Evolutionary conservation across 2,888 invertebrate genomes (phyloP).

Genomic region (Heliconius erato): DNA sequence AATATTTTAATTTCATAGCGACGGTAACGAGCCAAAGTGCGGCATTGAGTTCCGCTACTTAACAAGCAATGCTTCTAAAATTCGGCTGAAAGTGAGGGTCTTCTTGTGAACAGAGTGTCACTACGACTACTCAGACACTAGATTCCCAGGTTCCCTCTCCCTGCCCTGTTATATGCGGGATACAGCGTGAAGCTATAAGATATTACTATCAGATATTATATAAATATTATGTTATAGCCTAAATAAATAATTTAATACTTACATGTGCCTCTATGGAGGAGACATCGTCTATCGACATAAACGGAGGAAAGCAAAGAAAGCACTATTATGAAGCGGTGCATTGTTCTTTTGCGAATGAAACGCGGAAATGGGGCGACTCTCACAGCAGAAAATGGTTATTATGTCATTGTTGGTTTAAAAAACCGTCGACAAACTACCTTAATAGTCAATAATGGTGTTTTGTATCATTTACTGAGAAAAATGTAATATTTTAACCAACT

Average conservation of each 20-base stretch:
- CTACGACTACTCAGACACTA: too few relatives aligned
- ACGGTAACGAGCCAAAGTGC: too few relatives aligned
- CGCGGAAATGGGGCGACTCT: slow-evolving; percentile 54
- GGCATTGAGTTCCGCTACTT: too few relatives aligned
- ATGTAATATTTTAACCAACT: neutral
- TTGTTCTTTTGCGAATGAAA: slow-evolving; percentile 56
- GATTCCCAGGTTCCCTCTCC: too few relatives aligned
- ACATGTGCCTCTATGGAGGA: slow-evolving; percentile 62
- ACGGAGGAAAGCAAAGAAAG: slow-evolving; percentile 55
- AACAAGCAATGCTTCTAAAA: too few relatives aligned
- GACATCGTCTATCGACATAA: slow-evolving; percentile 60
- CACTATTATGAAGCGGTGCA: slow-evolving; percentile 57
- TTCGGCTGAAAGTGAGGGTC: too few relatives aligned
- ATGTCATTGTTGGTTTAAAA: slow-evolving; percentile 31
- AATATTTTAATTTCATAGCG: too few relatives aligned
- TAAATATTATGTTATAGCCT: too few relatives aligned
- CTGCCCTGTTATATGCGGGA: too few relatives aligned
- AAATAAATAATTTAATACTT: slow-evolving; percentile 52
- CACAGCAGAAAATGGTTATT: slow-evolving; percentile 53
- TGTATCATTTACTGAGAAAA: neutral
- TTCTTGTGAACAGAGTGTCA: too few relatives aligned
- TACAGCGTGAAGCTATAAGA: too few relatives aligned
- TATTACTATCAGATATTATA: too few relatives aligned
- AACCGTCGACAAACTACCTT: slow-evolving; percentile 9
- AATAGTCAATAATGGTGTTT: neutral